phyloP scores from a whole-genome alignment of 1,140 invertebrate species.

The Diuraphis noxia region DNA sequence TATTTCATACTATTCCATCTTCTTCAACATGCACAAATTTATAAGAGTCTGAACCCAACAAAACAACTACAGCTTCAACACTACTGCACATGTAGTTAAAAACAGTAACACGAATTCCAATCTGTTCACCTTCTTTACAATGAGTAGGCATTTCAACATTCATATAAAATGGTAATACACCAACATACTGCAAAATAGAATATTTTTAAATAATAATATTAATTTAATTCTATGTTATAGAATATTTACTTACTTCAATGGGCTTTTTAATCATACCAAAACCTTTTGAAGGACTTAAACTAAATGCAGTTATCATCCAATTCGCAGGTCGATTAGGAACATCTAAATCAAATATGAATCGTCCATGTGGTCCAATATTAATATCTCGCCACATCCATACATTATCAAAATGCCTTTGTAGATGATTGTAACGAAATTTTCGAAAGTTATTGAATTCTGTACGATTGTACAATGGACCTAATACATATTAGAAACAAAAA shows the following conservation, averaged over 20 bases:
- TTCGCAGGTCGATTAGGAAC: slow-evolving; percentile 84
- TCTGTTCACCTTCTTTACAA: slow-evolving; percentile 88
- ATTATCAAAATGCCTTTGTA: slow-evolving; percentile 88
- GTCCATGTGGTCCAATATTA: slow-evolving; percentile 88
- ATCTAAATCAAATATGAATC: slow-evolving; percentile 81
- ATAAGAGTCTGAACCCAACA: slow-evolving; percentile 84
- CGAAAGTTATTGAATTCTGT: slow-evolving; percentile 73
- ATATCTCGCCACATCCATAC: slow-evolving; percentile 93
- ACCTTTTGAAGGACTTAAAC: slow-evolving; percentile 81
- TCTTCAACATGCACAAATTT: slow-evolving; percentile 94
- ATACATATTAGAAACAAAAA: slow-evolving; percentile 59
- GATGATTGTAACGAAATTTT: slow-evolving; percentile 81
- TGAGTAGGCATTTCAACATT: slow-evolving; percentile 88
- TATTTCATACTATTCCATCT: slow-evolving; percentile 75
- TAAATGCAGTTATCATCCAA: slow-evolving; percentile 92
- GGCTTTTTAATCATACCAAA: slow-evolving; percentile 82
- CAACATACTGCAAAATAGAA: slow-evolving; percentile 68
- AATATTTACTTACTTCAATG: slow-evolving; percentile 65
- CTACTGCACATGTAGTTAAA: slow-evolving; percentile 90
- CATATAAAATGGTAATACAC: slow-evolving; percentile 89
- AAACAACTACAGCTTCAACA: slow-evolving; percentile 82
- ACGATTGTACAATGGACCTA: slow-evolving; percentile 63
- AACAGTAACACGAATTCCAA: slow-evolving; percentile 87
- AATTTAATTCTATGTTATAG: not conserved
- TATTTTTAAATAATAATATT: not conserved